Evolutionary conservation across 2,888 invertebrate species (phyloP).

Genomic region (Didymodactylos carnosus): DNA sequence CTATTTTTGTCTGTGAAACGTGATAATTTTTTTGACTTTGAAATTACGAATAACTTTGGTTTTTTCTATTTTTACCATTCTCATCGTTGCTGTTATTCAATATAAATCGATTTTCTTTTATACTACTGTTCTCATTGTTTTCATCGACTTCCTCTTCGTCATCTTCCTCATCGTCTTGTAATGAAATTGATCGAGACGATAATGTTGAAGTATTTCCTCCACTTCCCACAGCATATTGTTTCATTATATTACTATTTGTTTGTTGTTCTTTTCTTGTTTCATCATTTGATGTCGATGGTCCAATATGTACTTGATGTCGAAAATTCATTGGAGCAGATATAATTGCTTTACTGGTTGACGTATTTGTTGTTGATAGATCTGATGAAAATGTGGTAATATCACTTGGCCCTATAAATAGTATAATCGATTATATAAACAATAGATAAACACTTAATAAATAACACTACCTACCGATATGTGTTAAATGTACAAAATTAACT

Average conservation of each 20-base stretch:
- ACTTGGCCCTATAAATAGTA: not conserved
- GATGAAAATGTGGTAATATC: not conserved
- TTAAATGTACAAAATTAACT: not conserved
- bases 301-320: slow-evolving; percentile 11
- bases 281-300: not conserved
- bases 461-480: too few species aligned
- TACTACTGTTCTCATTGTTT: too few species aligned
- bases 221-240: not conserved
- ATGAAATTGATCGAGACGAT: not conserved
- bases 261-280: not conserved
- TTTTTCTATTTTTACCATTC: too few species aligned
- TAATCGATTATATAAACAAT: too few species aligned
- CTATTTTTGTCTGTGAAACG: too few species aligned
- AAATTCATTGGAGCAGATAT: slow-evolving; percentile 14
- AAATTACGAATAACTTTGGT: too few species aligned
- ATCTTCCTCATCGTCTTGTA: not conserved
- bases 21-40: too few species aligned
- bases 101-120: too few species aligned
- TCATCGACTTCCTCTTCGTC: too few species aligned
- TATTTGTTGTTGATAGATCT: slow-evolving; percentile 2
- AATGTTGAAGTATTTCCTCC: not conserved
- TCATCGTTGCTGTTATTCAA: too few species aligned
- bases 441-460: too few species aligned
- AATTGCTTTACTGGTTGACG: slow-evolving; percentile 3
- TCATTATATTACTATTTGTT: not conserved